Percentiles rank a stretch among this genome's conserved stretches.
These are phyloP conservation scores for Liasis olivaceus DNA, from an alignment of 2,797 vertebrate species.

Conservation along the genomic window DNA sequence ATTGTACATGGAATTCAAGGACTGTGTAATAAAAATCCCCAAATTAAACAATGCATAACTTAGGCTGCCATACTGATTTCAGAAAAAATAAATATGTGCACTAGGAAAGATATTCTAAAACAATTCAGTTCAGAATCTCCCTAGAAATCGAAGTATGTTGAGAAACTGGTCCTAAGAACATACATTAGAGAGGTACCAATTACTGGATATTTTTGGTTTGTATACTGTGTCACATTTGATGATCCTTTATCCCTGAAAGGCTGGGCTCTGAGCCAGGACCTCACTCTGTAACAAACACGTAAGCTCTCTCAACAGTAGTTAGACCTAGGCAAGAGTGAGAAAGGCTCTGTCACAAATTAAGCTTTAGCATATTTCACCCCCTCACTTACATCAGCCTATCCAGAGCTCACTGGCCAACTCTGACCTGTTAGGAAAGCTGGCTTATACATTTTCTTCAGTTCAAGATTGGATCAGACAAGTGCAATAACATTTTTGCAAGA, in stretches of 20 bases:
- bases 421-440: neutral
- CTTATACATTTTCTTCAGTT: neutral
- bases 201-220: neutral
- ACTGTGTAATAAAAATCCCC: neutral
- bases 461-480: constrained; percentile 4
- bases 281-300: constrained; percentile 6
- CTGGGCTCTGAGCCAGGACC: neutral
- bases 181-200: neutral
- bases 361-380: neutral
- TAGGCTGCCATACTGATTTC: neutral
- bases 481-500: constrained; percentile 10
- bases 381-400: neutral
- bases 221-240: neutral
- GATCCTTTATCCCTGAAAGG: constrained; percentile 6
- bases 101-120: neutral
- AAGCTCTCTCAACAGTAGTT: neutral
- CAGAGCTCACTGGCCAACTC: neutral
- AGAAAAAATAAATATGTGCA: neutral
- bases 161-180: neutral
- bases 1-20: neutral
- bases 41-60: neutral
- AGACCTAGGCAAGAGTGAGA: constrained; percentile 8
- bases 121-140: neutral
- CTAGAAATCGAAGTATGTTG: neutral
- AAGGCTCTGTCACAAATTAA: neutral